Base-by-base conservation (phyloP, 2,888 invertebrate genomes). In the Pterostichus madidus region DNA sequence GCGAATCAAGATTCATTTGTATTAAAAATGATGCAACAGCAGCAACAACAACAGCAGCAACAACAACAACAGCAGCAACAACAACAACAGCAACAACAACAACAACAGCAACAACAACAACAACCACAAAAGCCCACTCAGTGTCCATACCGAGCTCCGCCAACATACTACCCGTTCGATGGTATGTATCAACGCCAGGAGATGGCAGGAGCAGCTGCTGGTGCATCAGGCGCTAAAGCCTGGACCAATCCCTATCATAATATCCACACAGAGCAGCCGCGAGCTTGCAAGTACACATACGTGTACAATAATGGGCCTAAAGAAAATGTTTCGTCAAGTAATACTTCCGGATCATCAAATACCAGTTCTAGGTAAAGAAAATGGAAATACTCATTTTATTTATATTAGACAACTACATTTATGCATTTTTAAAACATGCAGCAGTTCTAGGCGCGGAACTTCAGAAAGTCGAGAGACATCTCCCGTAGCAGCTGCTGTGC, bases 401-500 rank as follows among this genome's bases (percentile, higher is more conserved):
- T 24, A 24, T 24, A 24, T 24, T 24, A 24, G 24, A 24, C 1
- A 24, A 24, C 3, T 35, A 17, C 11, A 68, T 68, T 39, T 68
- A 35, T 73, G 31, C 11, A 24, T 10, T n/a, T 71, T 35, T 44
- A 46, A 17, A 35, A 35, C 39, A 32, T 46, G 24, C n/a, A 44
- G 78, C 15, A 32, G 52, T 53, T 71, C 53, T 7, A 75, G 83
- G n/a, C 76, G 83, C 10, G 61, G 77, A 11, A 15, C 77, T 11
- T 49, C 77, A n/a, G 77, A 83, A 5, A 83, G 32, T 49, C 83
- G 64, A n/a, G 77, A 83, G 24, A 73, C 83, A 32, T 84, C 68
- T 17, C 83, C 64, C n/a, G 84, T 83, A 15, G 56, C 85, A 46
- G 64, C 68, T 13, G 78, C 87, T 0, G 87, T 89, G 52, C 88